These are phyloP conservation scores for Meriones psammophilus DNA, from an alignment of 2,797 vertebrate genomes.

Conservation along the genomic window DNA sequence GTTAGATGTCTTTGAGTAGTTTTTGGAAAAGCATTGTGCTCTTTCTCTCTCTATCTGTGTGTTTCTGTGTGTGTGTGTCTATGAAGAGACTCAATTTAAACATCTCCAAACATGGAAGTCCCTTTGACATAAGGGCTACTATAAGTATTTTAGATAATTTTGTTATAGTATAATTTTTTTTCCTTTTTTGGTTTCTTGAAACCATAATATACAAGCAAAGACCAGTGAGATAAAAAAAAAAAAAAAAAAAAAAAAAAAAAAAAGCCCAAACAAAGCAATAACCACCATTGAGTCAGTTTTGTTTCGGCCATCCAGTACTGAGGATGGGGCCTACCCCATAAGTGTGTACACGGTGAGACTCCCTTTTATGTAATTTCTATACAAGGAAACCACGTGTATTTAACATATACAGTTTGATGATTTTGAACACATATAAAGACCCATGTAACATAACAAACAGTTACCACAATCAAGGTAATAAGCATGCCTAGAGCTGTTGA, in stretches of 20 bases:
- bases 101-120: constrained; percentile 1
- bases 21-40: not conserved
- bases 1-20: not conserved
- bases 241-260: too few species aligned
- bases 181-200: not conserved
- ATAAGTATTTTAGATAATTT: not conserved
- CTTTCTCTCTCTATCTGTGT: not conserved
- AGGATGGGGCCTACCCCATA: not conserved
- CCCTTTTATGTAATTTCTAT: not conserved
- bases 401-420: not conserved
- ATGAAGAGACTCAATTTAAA: not conserved
- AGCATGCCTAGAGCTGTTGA: not conserved
- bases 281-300: not conserved
- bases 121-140: not conserved
- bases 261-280: not conserved
- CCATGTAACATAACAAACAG: not conserved
- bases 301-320: not conserved
- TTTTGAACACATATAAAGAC: not conserved
- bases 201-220: not conserved
- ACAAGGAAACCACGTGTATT: not conserved
- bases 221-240: too few species aligned
- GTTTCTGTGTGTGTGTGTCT: not conserved
- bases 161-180: not conserved
- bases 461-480: not conserved
- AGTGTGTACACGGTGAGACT: not conserved